A percentile compares a stretch with the other conserved stretches of the same genome.
These are phyloP conservation scores for Fistularia tabacaria DNA, from an alignment of 2,797 vertebrate species.

Conservation along the genomic window DNA sequence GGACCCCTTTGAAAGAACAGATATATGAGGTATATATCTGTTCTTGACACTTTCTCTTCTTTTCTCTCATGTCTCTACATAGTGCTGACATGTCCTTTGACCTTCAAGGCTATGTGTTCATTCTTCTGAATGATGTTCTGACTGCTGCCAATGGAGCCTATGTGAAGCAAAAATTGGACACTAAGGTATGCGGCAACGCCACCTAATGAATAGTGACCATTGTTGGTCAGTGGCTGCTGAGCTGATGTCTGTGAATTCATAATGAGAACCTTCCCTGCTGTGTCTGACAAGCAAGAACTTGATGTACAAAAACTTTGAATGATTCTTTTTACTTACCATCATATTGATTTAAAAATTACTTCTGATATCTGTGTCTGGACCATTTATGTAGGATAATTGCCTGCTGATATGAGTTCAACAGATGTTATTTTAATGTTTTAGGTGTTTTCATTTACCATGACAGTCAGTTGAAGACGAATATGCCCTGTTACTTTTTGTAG, in stretches of 20 bases:
- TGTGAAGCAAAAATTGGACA: constrained; percentile 95
- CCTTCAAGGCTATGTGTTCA: constrained; percentile 92
- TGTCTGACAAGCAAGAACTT: constrained; percentile 7
- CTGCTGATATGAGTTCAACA: no score
- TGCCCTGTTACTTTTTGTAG: constrained; percentile 6
- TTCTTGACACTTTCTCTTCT: background rate
- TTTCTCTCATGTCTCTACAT: constrained; percentile 1
- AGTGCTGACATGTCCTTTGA: constrained; percentile 96
- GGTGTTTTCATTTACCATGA: background rate
- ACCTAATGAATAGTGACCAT: constrained; percentile 47
- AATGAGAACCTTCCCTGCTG: constrained; percentile 32
- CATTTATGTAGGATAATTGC: no score
- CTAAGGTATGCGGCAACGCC: constrained; percentile 81
- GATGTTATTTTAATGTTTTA: no score
- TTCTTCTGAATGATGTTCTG: constrained; percentile 91
- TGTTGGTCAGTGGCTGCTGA: constrained; percentile 38
- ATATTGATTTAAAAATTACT: background rate
- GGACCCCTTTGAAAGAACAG: background rate
- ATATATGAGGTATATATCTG: constrained; percentile 6
- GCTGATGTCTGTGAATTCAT: constrained; percentile 24
- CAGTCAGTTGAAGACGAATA: background rate
- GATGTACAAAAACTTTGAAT: background rate
- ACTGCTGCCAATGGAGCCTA: constrained; percentile 97
- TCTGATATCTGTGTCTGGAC: no score
- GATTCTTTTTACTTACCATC: background rate